Base-by-base conservation (phyloP, 1,140 invertebrate species). In the Eupeodes corollae region DNA sequence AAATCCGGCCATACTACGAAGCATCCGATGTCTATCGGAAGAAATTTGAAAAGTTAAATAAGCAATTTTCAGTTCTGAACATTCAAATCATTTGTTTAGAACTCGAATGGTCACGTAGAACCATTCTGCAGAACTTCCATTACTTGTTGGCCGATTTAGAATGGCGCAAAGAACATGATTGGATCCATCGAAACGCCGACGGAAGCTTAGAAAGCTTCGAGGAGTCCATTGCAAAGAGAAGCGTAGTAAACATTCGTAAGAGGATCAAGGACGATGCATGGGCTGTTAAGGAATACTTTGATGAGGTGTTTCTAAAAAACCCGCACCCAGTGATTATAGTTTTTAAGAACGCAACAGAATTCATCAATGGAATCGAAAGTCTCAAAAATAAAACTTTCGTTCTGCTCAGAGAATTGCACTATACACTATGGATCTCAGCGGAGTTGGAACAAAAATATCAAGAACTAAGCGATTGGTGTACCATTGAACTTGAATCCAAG, bases 41-140 rank as follows among this genome's bases (percentile, higher is more conserved):
- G 14, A 51, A 65, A 41, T 56, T 46, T 3, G 56, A 58, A 2
- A 45, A 59, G 0, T 37, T 63, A 37, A 63, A 63, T 48, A 61
- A 59, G 2, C 55, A 67, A 21, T 45, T 56, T 5, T 57, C 54
- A 21, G 59, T 58, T 50, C 50, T 67, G 2, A 67, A 62, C 45
- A 67, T 67, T 62, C 58, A 65, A 16, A 67, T 67, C 33, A 60
- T 67, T 19, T 67, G 58, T 9, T 65, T 62, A 14, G 65, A 67
- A 19, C 56, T 59, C 3, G 57, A 65, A 33, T 65, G 60, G 62
- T 60, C 62, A 32, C 57, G 60, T 2, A 58, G 60, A 31, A 59
- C 61, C 0, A 67, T 67, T 59, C 26, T 67, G 34, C 65, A 67
- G 48, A 67, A 67, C 39, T 67, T 67, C 21, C 62, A 65, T 3